A percentile compares a stretch with the other conserved stretches of the same genome.
These are phyloP conservation scores for Ennomos quercinarius DNA, from an alignment of 2,888 invertebrate species.

Conservation along the genomic window DNA sequence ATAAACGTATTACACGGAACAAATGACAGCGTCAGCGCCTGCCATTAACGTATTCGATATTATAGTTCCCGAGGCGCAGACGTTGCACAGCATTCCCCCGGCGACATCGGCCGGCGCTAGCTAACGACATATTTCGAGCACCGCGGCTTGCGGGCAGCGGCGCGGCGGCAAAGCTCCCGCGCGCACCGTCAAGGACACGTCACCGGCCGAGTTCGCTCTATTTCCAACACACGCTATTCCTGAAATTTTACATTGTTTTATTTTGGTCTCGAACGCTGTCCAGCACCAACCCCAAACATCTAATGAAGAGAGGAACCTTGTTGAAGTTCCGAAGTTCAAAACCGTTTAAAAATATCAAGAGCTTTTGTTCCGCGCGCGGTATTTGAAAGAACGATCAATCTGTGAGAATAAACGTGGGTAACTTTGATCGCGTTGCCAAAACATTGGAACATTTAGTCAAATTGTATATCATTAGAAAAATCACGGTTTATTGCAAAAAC, in stretches of 20 bases:
- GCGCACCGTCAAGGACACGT: constrained; percentile 72
- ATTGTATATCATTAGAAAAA: constrained; percentile 21
- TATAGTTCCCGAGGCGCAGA: not conserved
- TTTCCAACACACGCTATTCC: constrained; percentile 76
- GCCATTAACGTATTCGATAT: constrained; percentile 36
- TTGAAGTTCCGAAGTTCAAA: constrained; percentile 32
- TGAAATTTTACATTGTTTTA: constrained; percentile 83
- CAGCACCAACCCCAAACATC: constrained; percentile 47
- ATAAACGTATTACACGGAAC: not conserved
- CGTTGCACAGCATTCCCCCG: constrained; percentile 42
- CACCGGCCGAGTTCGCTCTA: constrained; percentile 66
- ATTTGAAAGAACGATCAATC: constrained; percentile 43
- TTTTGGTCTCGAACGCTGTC: constrained; percentile 71
- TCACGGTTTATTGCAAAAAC: constrained; percentile 1
- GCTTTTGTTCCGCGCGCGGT: constrained; percentile 30
- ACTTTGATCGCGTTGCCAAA: constrained; percentile 52
- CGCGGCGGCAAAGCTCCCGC: constrained; percentile 41
- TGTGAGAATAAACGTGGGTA: constrained; percentile 38
- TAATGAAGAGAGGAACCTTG: constrained; percentile 27
- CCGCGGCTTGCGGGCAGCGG: constrained; percentile 37
- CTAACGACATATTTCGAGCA: constrained; percentile 76
- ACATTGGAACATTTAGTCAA: constrained; percentile 38
- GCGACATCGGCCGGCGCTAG: constrained; percentile 47
- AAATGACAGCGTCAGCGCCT: not conserved
- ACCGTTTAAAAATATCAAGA: constrained; percentile 33